Evolutionary conservation across 2,113 vertebrate genomes (phyloP), one percentile per base, ranked within the genome.

Genomic region (Herpetotheres cachinnans): DNA sequence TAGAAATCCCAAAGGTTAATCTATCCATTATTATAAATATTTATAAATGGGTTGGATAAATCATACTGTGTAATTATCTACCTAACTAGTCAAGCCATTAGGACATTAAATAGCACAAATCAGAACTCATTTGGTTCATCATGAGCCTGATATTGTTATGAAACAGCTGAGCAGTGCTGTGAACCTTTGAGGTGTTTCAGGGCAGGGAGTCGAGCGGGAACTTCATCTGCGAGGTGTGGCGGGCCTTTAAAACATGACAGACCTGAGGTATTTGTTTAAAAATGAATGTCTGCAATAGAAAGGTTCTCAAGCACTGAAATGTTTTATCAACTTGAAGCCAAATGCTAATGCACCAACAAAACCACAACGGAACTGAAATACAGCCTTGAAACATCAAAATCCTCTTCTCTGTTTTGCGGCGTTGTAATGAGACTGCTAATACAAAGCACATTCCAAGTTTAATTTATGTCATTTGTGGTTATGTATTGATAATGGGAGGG

Each of bases 21-120:
- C 95, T 98, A 97, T 95, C 97, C 97, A 98, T 97, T 98, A 98
- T 97, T 98, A 98, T 98, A 98, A 98, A 98, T 98, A 98, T 98
- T 98, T 98, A 98, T 97, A 98, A 98, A 97, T 98, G 96, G 97
- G 96, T 89, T 98, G 97, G 97, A 97, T 97, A 98, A 98, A 98
- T 98, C 97, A 98, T 83, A 98, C 95, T 95, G 93, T 97, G 97
- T 97, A 98, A 98, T 98, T 98, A 98, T 97, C 97, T 97, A 97
- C 87, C 96, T 97, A 98, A 95, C 97, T 98, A 98, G 97, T 97
- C 95, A 83, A 98, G 97, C 96, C 97, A 98, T 98, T 98, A 98
- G 97, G 95, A 98, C 95, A 97, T 97, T 97, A 98, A 98, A 95
- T 91, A 96, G 96, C 96, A 97, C 97, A 98, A 97, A 98, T 98